A percentile compares a stretch with the other conserved stretches of the same genome.
phyloP scores from a whole-genome alignment of 2,888 invertebrate species.

The Lampropteryx suffumata region DNA sequence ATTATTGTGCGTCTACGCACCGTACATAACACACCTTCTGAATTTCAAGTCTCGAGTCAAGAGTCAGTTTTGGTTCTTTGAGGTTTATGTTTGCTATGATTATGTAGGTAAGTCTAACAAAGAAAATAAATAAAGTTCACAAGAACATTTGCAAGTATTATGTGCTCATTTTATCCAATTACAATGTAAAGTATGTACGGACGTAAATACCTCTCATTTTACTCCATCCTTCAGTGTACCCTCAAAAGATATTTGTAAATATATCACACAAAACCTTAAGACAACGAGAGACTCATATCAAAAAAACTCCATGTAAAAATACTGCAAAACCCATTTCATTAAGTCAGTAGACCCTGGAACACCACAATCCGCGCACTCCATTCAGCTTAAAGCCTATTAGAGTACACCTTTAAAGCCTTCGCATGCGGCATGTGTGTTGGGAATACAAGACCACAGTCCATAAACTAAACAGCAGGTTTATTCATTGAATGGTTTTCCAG shows the following conservation, averaged over 20 bases:
- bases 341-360: conserved; percentile 55
- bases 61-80: too few relatives aligned
- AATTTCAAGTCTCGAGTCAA: too few relatives aligned
- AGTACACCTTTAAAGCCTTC: conserved; percentile 50
- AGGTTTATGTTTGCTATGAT: too few relatives aligned
- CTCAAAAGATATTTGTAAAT: not conserved
- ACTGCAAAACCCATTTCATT: conserved; percentile 48
- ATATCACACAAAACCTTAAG: not conserved
- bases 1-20: too few relatives aligned
- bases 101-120: too few relatives aligned
- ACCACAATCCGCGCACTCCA: conserved; percentile 48
- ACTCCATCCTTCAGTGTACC: not conserved
- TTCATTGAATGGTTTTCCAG: not conserved
- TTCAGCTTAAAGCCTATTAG: conserved; percentile 54
- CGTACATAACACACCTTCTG: too few relatives aligned
- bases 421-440: conserved; percentile 36
- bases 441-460: conserved; percentile 21
- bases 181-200: too few relatives aligned
- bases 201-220: too few relatives aligned
- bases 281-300: conserved; percentile 1
- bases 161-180: too few relatives aligned
- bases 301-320: conserved; percentile 11
- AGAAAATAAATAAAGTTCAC: too few relatives aligned
- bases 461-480: not conserved
- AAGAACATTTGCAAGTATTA: too few relatives aligned